Evolutionary conservation across 1,140 invertebrate species (phyloP).

Genomic region (Leptinotarsa lineolata): DNA sequence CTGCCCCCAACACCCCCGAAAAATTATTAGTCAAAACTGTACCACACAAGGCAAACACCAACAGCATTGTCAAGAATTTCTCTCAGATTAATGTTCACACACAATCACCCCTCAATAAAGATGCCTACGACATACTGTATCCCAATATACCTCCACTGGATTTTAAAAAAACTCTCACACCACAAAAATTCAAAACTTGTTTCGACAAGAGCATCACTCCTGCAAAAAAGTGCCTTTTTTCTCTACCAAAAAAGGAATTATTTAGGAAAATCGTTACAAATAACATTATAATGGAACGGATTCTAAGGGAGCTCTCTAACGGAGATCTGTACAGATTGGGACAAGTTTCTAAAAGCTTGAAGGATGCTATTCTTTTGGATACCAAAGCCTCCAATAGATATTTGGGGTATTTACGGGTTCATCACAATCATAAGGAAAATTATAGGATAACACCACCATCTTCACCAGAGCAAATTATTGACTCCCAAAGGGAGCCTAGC

Average conservation of each 20-base stretch:
- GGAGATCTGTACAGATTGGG: constrained; percentile 48
- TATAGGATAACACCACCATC: constrained; percentile 44
- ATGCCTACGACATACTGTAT: constrained; percentile 42
- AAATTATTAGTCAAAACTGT: constrained; percentile 27
- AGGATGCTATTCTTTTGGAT: constrained; percentile 37
- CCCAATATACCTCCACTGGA: constrained; percentile 35
- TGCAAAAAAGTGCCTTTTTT: constrained; percentile 32
- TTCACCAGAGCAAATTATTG: constrained; percentile 37
- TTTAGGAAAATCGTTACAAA: constrained; percentile 35
- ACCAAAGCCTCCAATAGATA: constrained; percentile 34
- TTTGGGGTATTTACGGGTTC: constrained; percentile 13
- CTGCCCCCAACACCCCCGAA: constrained; percentile 35
- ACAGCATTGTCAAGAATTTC: constrained; percentile 31
- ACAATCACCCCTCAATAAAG: constrained; percentile 40
- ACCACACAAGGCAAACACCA: constrained; percentile 23
- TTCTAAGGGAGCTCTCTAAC: constrained; percentile 44
- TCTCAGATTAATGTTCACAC: constrained; percentile 29
- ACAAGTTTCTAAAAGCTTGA: constrained; percentile 35
- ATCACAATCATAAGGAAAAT: constrained; percentile 48
- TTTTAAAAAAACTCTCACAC: constrained; percentile 32
- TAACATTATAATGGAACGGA: constrained; percentile 41
- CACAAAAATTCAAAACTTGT: constrained; percentile 32
- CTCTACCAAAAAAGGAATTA: constrained; percentile 21
- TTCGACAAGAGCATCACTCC: constrained; percentile 24
- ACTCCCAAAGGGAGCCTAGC: constrained; percentile 36